Evolutionary conservation across 2,797 vertebrate species (phyloP).

Genomic region (Poeciliopsis gracilis): DNA sequence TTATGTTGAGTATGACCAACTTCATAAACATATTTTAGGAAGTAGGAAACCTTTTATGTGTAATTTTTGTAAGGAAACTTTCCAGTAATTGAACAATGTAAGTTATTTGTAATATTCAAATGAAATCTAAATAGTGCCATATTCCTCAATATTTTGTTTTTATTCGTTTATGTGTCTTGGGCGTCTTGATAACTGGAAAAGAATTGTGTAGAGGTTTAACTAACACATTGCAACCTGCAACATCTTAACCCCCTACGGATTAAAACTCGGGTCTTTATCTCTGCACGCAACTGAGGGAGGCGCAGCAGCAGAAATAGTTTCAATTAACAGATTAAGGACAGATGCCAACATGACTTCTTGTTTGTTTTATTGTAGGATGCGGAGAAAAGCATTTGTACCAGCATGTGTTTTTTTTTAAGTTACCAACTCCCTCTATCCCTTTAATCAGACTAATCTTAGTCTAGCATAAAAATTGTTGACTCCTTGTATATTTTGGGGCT

Average conservation of each 20-base stretch:
- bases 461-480: neutral
- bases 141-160: neutral
- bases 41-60: neutral
- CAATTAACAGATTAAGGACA: slow-evolving; percentile 67
- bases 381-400: neutral
- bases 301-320: slow-evolving; percentile 41
- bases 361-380: slow-evolving; percentile 36
- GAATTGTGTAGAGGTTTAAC: slow-evolving; percentile 36
- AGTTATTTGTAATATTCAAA: neutral
- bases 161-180: slow-evolving; percentile 3
- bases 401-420: neutral
- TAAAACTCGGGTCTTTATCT: slow-evolving; percentile 54
- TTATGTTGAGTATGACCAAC: neutral
- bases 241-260: slow-evolving; percentile 60
- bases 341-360: slow-evolving; percentile 43
- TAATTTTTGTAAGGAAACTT: neutral
- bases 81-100: neutral
- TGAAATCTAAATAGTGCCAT: neutral
- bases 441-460: neutral
- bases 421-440: neutral
- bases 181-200: slow-evolving; percentile 37
- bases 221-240: slow-evolving; percentile 25
- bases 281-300: slow-evolving; percentile 6
- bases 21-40: neutral
- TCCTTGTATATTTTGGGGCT: neutral